Base-by-base conservation (phyloP, 2,797 vertebrate species). In the Myioborus melanocephalus region DNA sequence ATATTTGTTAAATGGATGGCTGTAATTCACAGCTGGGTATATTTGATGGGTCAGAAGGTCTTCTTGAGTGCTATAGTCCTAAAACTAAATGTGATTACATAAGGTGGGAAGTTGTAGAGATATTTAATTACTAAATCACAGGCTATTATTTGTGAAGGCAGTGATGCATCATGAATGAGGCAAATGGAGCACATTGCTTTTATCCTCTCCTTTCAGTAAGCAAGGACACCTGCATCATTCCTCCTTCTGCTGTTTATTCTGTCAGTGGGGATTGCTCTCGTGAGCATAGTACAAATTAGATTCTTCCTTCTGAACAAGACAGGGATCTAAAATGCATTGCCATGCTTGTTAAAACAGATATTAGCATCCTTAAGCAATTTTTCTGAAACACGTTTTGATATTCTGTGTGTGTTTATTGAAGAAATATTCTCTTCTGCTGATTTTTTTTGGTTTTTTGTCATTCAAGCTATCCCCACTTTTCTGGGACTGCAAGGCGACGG, bases 91-190 rank as follows among this genome's bases (percentile, higher is more conserved):
- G 49, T 61, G 71, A 93, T 92, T 93, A 70, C 44, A 52, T 85
- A 83, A 91, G 81, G 76, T 89, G 52, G 64, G 81, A 84, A 95
- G 71, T 64, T 87, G 71, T 46, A 95, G 86, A 80, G 78, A 52
- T 80, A 89, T 89, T 89, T 96, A 95, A 96, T 92, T 95, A 92
- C 91, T 92, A 94, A 93, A 94, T 95, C 87, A 87, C 70, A 73
- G 39, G 44, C 82, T 79, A 77, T 95, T 92, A 83, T 83, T 89
- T 3, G 11, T 82, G 78, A 86, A 89, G 64, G 81, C 78, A 83
- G 73, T 35, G 75, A 85, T 87, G 75, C 68, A 90, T 89, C 87
- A 80, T 77, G 78, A 92, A 87, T 87, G 87, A 93, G 68, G 56
- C 53, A 93, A 80, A 73, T 56, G 59, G 23, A 94, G 32, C 34